Evolutionary conservation across 2,888 invertebrate genomes (phyloP).

Genomic region (Dione juno): DNA sequence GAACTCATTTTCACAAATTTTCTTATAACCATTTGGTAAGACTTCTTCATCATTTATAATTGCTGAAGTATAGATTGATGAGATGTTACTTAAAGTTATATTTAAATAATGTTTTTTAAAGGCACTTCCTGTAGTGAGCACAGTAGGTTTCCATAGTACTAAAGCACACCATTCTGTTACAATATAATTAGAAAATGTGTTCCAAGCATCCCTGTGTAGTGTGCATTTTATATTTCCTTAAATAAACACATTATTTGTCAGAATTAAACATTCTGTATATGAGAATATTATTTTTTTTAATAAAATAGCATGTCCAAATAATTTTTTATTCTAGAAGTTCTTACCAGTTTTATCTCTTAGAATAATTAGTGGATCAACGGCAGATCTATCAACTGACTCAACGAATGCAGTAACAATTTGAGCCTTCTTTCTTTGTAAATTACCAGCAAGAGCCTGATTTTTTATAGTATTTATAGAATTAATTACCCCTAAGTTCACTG

Average conservation of each 20-base stretch:
- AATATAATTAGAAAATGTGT: slow-evolving; percentile 70
- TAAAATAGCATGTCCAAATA: too few species aligned
- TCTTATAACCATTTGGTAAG: slow-evolving; percentile 63
- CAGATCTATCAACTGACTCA: slow-evolving; percentile 74
- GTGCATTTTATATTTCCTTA: slow-evolving; percentile 76
- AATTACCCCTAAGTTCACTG: slow-evolving; percentile 57
- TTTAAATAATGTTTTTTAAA: slow-evolving; percentile 77
- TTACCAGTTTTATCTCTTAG: slow-evolving; percentile 71
- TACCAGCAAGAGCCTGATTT: slow-evolving; percentile 65
- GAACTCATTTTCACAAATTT: slow-evolving; percentile 60
- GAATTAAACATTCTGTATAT: too few species aligned
- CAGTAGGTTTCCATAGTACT: slow-evolving; percentile 71
- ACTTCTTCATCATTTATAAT: slow-evolving; percentile 55
- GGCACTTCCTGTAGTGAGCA: slow-evolving; percentile 74
- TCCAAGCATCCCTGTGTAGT: slow-evolving; percentile 79
- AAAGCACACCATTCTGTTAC: slow-evolving; percentile 71
- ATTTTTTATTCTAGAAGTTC: slow-evolving; percentile 19
- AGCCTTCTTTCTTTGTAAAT: slow-evolving; percentile 67
- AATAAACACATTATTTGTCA: slow-evolving; percentile 44
- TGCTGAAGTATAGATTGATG: slow-evolving; percentile 70
- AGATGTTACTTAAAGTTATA: slow-evolving; percentile 73
- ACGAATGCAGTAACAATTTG: slow-evolving; percentile 70
- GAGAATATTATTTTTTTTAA: background rate
- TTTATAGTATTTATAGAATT: slow-evolving; percentile 71
- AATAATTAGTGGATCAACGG: slow-evolving; percentile 69